phyloP scores from a whole-genome alignment of 2,888 invertebrate genomes.

The Diabrotica balteata region DNA sequence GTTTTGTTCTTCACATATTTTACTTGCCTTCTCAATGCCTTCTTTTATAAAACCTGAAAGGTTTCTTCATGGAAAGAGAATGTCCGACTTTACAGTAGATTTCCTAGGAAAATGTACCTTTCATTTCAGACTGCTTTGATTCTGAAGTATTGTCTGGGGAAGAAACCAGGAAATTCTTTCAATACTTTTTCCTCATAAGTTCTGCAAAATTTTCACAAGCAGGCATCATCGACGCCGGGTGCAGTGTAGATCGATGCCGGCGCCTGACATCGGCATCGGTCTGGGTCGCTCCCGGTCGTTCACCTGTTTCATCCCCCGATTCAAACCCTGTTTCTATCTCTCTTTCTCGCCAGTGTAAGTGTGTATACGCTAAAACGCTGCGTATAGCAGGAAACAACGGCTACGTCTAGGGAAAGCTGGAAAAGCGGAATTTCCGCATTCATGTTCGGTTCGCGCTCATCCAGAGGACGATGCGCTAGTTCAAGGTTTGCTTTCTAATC shows the following conservation, averaged over 20 bases:
- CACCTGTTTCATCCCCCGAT: slow-evolving; percentile 54
- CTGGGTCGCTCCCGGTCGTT: slow-evolving; percentile 59
- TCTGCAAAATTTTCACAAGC: not conserved
- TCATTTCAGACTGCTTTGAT: too few species aligned
- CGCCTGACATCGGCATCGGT: slow-evolving; percentile 59
- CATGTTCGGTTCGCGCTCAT: slow-evolving; percentile 18
- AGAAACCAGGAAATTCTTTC: too few species aligned
- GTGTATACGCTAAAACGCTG: slow-evolving; percentile 41
- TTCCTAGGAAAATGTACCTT: too few species aligned
- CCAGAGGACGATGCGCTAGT: slow-evolving; percentile 22
- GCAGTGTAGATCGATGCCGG: slow-evolving; percentile 57
- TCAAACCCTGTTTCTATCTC: slow-evolving; percentile 37
- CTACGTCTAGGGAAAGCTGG: slow-evolving; percentile 26
- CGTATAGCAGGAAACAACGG: slow-evolving; percentile 32
- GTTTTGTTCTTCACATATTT: too few species aligned
- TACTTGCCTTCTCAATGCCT: too few species aligned
- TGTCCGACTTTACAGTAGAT: too few species aligned
- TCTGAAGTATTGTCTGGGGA: too few species aligned
- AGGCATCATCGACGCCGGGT: slow-evolving; percentile 47
- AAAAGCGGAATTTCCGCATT: slow-evolving; percentile 32
- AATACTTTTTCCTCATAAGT: too few species aligned
- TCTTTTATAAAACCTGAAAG: too few species aligned
- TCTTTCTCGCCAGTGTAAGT: slow-evolving; percentile 12
- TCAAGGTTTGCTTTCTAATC: slow-evolving; percentile 18
- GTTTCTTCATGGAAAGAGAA: too few species aligned